phyloP scores from a whole-genome alignment of 1,140 invertebrate species.

The Mylabris phalerata region DNA sequence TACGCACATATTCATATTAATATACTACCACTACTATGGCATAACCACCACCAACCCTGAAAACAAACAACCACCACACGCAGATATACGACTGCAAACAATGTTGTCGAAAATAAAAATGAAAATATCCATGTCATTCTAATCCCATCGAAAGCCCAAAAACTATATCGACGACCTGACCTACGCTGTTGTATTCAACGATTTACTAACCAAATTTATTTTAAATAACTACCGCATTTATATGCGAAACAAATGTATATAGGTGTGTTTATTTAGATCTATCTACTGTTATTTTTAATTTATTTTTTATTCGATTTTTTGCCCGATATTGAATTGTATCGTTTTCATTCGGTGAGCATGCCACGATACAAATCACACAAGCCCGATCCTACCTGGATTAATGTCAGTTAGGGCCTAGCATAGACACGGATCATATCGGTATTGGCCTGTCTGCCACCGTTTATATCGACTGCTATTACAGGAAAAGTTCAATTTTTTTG shows the following conservation, averaged over 20 bases:
- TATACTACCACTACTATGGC: too few relatives aligned
- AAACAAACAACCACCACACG: too few relatives aligned
- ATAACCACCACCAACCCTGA: too few relatives aligned
- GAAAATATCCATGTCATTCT: neutral
- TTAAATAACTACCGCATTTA: neutral
- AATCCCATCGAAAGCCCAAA: neutral
- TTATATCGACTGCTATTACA: too few relatives aligned
- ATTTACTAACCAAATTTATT: neutral
- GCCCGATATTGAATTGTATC: neutral
- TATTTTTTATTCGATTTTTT: neutral
- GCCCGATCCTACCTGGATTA: constrained; percentile 20
- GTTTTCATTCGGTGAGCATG: constrained; percentile 14
- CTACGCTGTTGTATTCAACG: neutral
- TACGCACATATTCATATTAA: too few relatives aligned
- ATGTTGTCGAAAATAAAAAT: too few relatives aligned
- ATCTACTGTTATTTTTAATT: too few relatives aligned
- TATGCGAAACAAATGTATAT: too few relatives aligned
- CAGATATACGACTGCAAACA: too few relatives aligned
- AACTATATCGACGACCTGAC: neutral
- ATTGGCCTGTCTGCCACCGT: constrained; percentile 4
- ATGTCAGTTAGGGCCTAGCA: constrained; percentile 7
- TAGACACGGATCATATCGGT: constrained; percentile 7
- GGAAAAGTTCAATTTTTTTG: too few relatives aligned
- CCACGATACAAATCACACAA: constrained; percentile 18
- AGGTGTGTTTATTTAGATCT: too few relatives aligned